These are phyloP conservation scores for Papilio elwesi DNA, from an alignment of 2,888 invertebrate genomes.

Conservation along the genomic window DNA sequence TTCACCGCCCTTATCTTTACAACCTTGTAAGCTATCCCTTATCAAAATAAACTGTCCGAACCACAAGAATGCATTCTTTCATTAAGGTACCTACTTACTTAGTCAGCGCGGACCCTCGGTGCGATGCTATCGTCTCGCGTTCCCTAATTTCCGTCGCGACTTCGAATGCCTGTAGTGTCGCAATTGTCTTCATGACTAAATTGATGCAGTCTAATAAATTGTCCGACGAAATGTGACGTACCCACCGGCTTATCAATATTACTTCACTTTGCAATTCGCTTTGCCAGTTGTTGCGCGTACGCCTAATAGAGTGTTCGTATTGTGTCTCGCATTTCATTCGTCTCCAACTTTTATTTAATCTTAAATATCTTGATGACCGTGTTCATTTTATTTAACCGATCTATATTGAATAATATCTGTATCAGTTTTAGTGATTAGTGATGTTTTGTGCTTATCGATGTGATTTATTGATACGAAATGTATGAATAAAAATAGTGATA, in stretches of 20 bases:
- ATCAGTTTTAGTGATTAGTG: neutral
- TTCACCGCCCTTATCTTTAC: conserved; percentile 45
- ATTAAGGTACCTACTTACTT: conserved; percentile 34
- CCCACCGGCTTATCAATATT: conserved; percentile 72
- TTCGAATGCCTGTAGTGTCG: conserved; percentile 42
- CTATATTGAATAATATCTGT: neutral
- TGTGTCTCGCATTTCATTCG: conserved; percentile 46
- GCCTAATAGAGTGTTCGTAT: conserved; percentile 63
- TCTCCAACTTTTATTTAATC: conserved; percentile 39
- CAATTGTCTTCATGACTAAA: conserved; percentile 77
- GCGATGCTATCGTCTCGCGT: conserved; percentile 31
- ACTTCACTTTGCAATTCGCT: conserved; percentile 63
- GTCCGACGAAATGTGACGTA: conserved; percentile 70
- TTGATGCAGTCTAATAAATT: conserved; percentile 81
- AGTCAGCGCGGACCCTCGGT: conserved; percentile 32
- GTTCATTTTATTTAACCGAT: conserved; percentile 1
- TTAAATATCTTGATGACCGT: neutral
- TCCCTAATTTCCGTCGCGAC: conserved; percentile 33
- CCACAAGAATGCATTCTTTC: conserved; percentile 45
- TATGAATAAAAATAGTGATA: conserved; percentile 46
- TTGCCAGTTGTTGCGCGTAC: conserved; percentile 68
- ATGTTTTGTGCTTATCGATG: conserved; percentile 44
- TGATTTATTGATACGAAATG: conserved; percentile 51
- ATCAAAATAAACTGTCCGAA: conserved; percentile 46
- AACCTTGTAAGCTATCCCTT: conserved; percentile 44